Conservation (phyloP, 2,113 vertebrate species). For the Montifringilla adamsi region DNA sequence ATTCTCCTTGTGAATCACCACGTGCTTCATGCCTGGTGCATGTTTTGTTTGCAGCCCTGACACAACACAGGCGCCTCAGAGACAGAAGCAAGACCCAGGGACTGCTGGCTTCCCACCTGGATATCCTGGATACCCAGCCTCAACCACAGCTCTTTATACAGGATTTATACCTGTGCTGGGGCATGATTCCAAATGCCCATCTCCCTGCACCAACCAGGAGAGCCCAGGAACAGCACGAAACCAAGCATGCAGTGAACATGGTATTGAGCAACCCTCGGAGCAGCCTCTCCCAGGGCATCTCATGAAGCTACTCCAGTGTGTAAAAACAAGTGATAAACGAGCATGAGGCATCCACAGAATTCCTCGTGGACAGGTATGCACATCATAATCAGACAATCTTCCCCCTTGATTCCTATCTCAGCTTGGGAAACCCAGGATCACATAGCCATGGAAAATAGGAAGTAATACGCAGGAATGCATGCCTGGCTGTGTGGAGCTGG, state of each 20-base stretch:
- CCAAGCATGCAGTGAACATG: background rate
- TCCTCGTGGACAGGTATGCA: background rate
- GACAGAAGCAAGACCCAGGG: background rate
- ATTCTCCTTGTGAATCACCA: background rate
- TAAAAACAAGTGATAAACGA: conserved; percentile 4
- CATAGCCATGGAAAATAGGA: background rate
- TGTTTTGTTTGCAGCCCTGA: background rate
- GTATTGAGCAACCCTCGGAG: background rate
- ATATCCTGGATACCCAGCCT: background rate
- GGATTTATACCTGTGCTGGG: background rate
- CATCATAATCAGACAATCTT: background rate
- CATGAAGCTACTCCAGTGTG: background rate
- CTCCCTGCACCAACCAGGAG: background rate
- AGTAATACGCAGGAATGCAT: background rate
- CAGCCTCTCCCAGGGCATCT: background rate
- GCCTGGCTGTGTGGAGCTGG: background rate
- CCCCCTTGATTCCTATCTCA: background rate
- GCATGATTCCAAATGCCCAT: background rate
- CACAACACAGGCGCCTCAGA: background rate
- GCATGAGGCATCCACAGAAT: background rate
- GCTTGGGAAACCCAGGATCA: conserved; percentile 2
- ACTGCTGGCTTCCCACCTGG: accelerated
- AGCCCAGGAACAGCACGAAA: background rate
- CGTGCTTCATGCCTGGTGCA: accelerated
- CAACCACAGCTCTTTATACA: background rate